Percentiles rank a stretch among this genome's conserved stretches.
Conservation (phyloP, 2,797 vertebrate genomes). For the Chromobotia macracanthus region DNA sequence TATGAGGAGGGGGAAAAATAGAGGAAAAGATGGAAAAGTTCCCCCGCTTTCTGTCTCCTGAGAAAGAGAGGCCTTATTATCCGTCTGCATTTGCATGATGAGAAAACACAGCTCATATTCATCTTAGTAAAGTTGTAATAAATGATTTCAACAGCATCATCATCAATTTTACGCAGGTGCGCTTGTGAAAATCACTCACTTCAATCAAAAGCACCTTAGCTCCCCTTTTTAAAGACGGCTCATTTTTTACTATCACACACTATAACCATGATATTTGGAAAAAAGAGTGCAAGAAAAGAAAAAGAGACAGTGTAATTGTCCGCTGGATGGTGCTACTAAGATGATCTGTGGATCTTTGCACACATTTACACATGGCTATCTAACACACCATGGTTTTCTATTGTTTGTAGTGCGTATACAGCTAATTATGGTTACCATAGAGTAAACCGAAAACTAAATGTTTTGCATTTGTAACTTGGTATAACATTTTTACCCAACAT, state of each 20-base stretch:
- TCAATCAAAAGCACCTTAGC: slow-evolving; percentile 82
- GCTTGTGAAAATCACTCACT: slow-evolving; percentile 81
- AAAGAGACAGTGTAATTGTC: slow-evolving; percentile 41
- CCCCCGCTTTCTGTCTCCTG: slow-evolving; percentile 73
- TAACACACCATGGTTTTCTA: background rate
- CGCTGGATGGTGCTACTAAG: slow-evolving; percentile 39
- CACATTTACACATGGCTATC: background rate
- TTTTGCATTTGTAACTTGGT: too few species aligned
- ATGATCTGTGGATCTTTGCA: background rate
- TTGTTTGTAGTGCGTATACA: background rate
- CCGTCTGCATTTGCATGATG: slow-evolving; percentile 76
- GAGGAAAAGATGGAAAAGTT: slow-evolving; percentile 59
- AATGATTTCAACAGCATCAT: slow-evolving; percentile 84
- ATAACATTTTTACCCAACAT: too few species aligned
- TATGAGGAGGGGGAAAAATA: slow-evolving; percentile 42
- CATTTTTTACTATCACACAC: slow-evolving; percentile 84
- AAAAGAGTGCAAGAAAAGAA: slow-evolving; percentile 61
- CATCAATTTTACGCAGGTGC: slow-evolving; percentile 85
- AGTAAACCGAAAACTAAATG: background rate
- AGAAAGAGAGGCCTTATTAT: slow-evolving; percentile 83
- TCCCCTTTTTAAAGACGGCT: slow-evolving; percentile 76
- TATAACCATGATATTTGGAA: slow-evolving; percentile 65
- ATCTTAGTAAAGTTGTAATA: slow-evolving; percentile 83
- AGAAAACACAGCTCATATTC: slow-evolving; percentile 81
- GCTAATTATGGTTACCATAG: background rate